Percentiles rank a stretch among this genome's conserved stretches.
Conservation (phyloP, 2,888 invertebrate genomes). For the Sturmia bella region DNA sequence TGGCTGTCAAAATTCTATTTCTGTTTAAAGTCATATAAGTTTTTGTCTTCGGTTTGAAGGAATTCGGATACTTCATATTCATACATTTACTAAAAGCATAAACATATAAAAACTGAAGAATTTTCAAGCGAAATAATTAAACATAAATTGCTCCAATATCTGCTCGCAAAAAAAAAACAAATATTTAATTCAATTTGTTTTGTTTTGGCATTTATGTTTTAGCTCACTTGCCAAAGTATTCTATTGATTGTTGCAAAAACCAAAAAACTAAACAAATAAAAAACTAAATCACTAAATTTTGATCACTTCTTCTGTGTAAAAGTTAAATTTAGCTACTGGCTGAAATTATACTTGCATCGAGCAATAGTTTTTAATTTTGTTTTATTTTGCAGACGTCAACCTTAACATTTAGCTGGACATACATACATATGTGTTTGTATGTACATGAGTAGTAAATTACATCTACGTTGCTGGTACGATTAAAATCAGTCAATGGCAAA, state of each 20-base stretch:
- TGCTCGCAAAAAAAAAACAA: background rate
- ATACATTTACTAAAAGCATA: too few relatives aligned
- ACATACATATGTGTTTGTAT: conserved; percentile 19
- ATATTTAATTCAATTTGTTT: conserved; percentile 28
- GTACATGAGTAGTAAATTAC: background rate
- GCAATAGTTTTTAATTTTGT: conserved; percentile 21
- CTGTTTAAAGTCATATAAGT: too few relatives aligned
- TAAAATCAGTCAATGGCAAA: conserved; percentile 25
- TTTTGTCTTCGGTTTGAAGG: too few relatives aligned
- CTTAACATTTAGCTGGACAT: conserved; percentile 69
- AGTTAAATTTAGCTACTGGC: conserved; percentile 53
- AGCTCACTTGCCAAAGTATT: conserved; percentile 32
- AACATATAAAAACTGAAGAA: too few relatives aligned
- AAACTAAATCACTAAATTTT: conserved; percentile 22
- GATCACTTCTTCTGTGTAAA: background rate
- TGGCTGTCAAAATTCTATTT: too few relatives aligned
- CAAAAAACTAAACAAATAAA: conserved; percentile 18
- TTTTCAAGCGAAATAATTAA: too few relatives aligned
- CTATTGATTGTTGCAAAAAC: conserved; percentile 31
- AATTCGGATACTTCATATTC: too few relatives aligned
- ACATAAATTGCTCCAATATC: background rate
- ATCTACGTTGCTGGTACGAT: conserved; percentile 14
- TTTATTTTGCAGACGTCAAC: conserved; percentile 50
- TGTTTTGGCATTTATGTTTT: conserved; percentile 49
- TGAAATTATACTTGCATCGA: conserved; percentile 5